Evolutionary conservation across 2,888 invertebrate species (phyloP), one percentile per base, ranked within the genome.

Genomic region (Melipona bicolor): DNA sequence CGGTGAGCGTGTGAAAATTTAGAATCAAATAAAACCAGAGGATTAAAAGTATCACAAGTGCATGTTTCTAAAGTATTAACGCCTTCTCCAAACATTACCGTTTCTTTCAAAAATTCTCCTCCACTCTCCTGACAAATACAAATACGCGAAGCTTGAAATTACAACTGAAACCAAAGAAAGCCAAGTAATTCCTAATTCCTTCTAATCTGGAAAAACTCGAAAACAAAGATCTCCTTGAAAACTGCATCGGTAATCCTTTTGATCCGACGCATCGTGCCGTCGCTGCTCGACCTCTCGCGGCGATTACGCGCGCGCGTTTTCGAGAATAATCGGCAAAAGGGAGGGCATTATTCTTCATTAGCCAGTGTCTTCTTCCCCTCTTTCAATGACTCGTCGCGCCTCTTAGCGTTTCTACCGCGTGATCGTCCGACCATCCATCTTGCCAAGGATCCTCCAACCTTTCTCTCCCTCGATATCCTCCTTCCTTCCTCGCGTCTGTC

Each of bases 341-440:
- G 65, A 73, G 67, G 76, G 76, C 85, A 94, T 94, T 94, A 94
- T 88, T 94, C 94, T 94, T 94, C 93, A 93, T 94, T 94, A 93
- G 90, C 84, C 84, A 84, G 78, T 43, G 43, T 79, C 77, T 79
- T 79, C 79, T 84, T 87, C 87, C 90, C 90, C 91, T 91, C 92
- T 93, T 93, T 94, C 94, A 94, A 94, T 93, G 93, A 93, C 92
- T 92, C 93, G 93, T 94, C 92, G 91, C 93, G 93, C 91, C 93
- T 93, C 92, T 94, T 94, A 93, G 90, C 92, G 91, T 93, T 91
- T 92, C 90, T 89, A 88, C 89, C 84, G 85, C 87, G 91, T 82
- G 91, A 91, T 92, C 91, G 87, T 76, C 79, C 79, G 87, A 84
- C 90, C 92, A 94, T 94, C 93, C 91, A 93, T 94, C 94, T 94